phyloP scores from a whole-genome alignment of 2,888 invertebrate species.

The Agrochola circellaris region DNA sequence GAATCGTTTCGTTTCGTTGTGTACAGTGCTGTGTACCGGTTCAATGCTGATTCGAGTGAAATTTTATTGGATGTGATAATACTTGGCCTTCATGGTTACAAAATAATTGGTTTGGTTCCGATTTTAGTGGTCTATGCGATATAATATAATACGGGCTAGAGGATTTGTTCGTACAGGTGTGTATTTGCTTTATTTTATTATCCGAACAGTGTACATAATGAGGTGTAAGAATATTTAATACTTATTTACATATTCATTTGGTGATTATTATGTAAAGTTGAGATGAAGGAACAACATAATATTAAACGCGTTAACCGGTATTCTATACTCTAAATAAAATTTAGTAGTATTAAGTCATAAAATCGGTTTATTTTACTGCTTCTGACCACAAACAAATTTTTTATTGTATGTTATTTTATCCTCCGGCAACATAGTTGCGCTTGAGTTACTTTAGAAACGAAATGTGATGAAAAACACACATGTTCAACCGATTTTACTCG shows the following conservation, averaged over 20 bases:
- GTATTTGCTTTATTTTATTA: constrained; percentile 41
- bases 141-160: constrained; percentile 23
- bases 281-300: background rate
- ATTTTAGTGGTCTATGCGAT: constrained; percentile 34
- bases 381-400: constrained; percentile 8
- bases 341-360: background rate
- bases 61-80: constrained; percentile 60
- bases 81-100: constrained; percentile 45
- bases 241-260: constrained; percentile 27
- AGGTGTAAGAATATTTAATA: background rate
- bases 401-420: background rate
- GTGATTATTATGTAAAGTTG: constrained; percentile 20
- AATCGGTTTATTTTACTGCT: background rate
- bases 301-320: background rate
- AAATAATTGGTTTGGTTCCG: constrained; percentile 50
- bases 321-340: background rate
- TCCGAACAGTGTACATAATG: background rate
- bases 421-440: background rate
- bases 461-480: background rate
- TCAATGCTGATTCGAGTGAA: constrained; percentile 46
- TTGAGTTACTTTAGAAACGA: background rate
- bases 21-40: constrained; percentile 6
- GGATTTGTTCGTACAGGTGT: constrained; percentile 54
- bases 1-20: constrained; percentile 17
- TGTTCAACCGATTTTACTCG: background rate